phyloP scores from a whole-genome alignment of 2,888 invertebrate species.

The Tinea trinotella region DNA sequence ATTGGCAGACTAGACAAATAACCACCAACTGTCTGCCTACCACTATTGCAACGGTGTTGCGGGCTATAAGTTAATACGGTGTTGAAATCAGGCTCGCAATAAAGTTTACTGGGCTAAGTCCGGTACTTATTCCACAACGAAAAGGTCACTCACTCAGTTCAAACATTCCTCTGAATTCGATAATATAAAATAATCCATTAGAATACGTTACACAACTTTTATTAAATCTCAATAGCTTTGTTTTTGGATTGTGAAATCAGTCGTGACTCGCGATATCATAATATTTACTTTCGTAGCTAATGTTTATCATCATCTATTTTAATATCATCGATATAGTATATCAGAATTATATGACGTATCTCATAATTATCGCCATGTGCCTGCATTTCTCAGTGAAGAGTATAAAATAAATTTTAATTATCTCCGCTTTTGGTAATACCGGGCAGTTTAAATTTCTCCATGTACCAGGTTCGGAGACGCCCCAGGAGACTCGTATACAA shows the following conservation, averaged over 20 bases:
- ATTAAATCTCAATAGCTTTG: not conserved
- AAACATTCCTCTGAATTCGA: not conserved
- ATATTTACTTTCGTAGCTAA: not conserved
- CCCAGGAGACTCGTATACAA: conserved; percentile 31
- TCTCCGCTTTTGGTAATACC: conserved; percentile 30
- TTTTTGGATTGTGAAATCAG: not conserved
- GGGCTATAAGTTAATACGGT: not conserved
- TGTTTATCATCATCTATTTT: not conserved
- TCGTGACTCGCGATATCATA: not conserved
- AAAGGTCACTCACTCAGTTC: not conserved
- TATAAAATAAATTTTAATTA: conserved; percentile 27
- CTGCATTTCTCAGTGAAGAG: conserved; percentile 20
- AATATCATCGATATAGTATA: not conserved
- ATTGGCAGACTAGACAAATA: too few relatives aligned
- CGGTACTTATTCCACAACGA: not conserved
- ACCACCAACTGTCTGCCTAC: too few relatives aligned
- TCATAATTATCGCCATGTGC: not conserved
- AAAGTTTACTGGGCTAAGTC: not conserved
- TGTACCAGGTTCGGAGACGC: conserved; percentile 24
- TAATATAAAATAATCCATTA: not conserved
- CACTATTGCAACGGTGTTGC: not conserved
- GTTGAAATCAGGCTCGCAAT: not conserved
- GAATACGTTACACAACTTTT: not conserved
- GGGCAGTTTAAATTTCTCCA: conserved; percentile 29
- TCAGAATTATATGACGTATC: not conserved